These are phyloP conservation scores for Aphaenogaster ashmeadi DNA, from an alignment of 1,140 invertebrate genomes.

Conservation along the genomic window DNA sequence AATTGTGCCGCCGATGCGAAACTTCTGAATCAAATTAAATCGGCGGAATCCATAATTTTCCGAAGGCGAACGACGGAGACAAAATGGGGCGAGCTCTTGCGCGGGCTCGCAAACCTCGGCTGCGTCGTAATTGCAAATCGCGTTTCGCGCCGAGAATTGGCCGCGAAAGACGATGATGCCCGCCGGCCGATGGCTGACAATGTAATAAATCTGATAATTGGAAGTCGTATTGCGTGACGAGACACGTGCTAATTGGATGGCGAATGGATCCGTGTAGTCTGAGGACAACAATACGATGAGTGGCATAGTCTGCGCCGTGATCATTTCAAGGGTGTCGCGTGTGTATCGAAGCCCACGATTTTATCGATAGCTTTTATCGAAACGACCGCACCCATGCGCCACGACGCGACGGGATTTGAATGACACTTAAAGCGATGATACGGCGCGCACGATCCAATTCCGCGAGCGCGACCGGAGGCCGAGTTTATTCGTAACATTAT, in stretches of 20 bases:
- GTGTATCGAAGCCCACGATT: background rate
- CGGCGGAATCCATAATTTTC: constrained; percentile 63
- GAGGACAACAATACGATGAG: background rate
- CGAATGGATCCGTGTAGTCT: background rate
- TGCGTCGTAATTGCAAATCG: constrained; percentile 54
- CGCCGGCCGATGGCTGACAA: background rate
- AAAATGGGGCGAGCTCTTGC: constrained; percentile 17
- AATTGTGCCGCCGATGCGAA: constrained; percentile 64
- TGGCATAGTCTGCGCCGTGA: background rate
- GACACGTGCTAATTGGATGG: constrained; percentile 24
- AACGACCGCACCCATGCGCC: constrained; percentile 10
- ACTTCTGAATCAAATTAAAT: constrained; percentile 66
- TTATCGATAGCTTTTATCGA: constrained; percentile 46
- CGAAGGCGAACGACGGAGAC: constrained; percentile 45
- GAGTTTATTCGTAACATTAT: constrained; percentile 68
- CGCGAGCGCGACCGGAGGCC: background rate
- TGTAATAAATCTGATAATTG: constrained; percentile 58
- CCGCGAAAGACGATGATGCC: constrained; percentile 25
- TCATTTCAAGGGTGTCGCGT: background rate
- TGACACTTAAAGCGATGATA: constrained; percentile 38
- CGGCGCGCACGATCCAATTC: constrained; percentile 44
- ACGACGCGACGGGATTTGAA: constrained; percentile 33
- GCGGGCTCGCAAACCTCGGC: constrained; percentile 11
- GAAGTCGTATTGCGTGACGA: background rate
- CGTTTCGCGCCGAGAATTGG: constrained; percentile 44